Conservation (phyloP, 2,888 invertebrate genomes). For the Scaptomyza caliginosa region DNA sequence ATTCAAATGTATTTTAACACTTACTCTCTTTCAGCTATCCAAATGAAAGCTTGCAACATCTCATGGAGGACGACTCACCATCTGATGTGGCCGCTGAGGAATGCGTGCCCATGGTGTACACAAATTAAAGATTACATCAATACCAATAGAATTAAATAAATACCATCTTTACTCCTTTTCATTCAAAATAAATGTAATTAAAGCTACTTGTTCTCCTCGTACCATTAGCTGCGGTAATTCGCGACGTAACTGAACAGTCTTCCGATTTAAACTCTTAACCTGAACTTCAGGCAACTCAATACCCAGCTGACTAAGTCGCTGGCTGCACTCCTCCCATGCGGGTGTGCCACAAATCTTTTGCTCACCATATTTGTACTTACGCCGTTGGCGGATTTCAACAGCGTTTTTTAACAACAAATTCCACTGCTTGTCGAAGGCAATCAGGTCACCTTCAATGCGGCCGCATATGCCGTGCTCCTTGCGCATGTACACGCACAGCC, state of each 20-base stretch:
- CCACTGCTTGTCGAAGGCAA: conserved; percentile 97
- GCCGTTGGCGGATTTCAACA: conserved; percentile 91
- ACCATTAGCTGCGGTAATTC: conserved; percentile 89
- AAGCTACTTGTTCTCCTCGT: conserved; percentile 91
- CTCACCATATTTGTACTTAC: conserved; percentile 82
- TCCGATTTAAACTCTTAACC: conserved; percentile 86
- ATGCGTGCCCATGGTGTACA: conserved; percentile 89
- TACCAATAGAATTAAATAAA: conserved; percentile 10
- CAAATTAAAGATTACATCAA: conserved; percentile 53
- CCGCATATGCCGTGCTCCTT: conserved; percentile 90
- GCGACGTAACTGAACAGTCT: conserved; percentile 88
- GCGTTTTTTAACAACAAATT: conserved; percentile 94
- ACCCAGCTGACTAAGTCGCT: conserved; percentile 84
- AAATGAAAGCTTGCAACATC: conserved; percentile 88
- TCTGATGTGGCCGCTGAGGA: conserved; percentile 92
- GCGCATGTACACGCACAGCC: conserved; percentile 86
- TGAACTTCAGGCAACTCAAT: conserved; percentile 85
- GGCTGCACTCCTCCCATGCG: conserved; percentile 81
- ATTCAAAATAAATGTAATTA: conserved; percentile 83
- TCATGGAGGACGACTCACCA: conserved; percentile 91
- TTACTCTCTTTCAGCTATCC: conserved; percentile 87
- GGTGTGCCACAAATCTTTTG: conserved; percentile 71
- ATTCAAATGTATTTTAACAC: neutral
- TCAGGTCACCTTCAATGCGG: conserved; percentile 90
- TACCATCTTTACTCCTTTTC: conserved; percentile 25